Evolutionary conservation across 2,113 vertebrate species (phyloP), one percentile per base, ranked within the genome.

Genomic region (Alethe diademata): DNA sequence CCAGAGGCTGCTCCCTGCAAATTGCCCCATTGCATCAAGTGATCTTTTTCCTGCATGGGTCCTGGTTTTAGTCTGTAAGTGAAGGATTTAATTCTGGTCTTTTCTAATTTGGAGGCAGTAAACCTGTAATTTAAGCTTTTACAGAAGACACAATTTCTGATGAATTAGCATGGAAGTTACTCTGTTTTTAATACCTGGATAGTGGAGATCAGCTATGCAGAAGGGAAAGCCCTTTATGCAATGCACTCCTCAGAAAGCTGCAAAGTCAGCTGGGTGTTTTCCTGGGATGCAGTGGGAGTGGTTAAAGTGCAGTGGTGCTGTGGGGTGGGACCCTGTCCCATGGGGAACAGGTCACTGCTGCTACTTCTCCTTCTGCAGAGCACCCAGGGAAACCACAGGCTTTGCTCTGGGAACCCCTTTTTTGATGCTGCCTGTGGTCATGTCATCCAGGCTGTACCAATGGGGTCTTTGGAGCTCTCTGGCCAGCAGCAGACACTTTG

Each of bases 121-220:
- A 89, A 71, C 57, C 87, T 86, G 64, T 86, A 83, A 94, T 93
- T 96, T 93, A 88, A 86, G 64, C 56, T 94, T 90, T 62, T 80
- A 73, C 29, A 71, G 56, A 90, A 86, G 79, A 80, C 6, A 3
- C 50, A 22, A 62, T 90, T 94, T 86, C 78, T 90, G 45, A 65
- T 83, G 67, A 69, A 92, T 92, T 95, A 92, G 19, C 43, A 53
- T 0, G 6, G 61, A 58, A 75, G 64, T 88, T 90, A 53, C 47
- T 69, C 42, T 61, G 50, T 0, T 80, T 90, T 83, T 80, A 94
- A 70, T 88, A 88, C 54, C 67, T 70, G 67, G 33, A 35, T 58
- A 50, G 71, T 7, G n/a, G 73, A 71, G 71, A 88, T 93, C 86
- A 86, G 47, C 51, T 80, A 6, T 50, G 67, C 45, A 54, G 73